Base-by-base conservation (phyloP, 2,888 invertebrate genomes). In the Drosophila tripunctata region DNA sequence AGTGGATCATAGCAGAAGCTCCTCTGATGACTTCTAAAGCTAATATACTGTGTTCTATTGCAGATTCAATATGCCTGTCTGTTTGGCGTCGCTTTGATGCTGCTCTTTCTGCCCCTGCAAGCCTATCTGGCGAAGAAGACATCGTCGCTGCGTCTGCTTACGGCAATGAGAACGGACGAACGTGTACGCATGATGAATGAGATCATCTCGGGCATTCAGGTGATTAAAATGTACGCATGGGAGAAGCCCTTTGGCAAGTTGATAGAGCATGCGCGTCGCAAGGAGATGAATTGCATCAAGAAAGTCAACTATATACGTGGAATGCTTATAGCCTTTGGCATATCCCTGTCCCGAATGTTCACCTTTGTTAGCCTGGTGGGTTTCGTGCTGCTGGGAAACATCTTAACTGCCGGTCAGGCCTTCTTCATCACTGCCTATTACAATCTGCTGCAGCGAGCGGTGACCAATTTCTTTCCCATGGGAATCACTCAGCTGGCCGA, bases 151-250 rank as follows among this genome's bases (percentile, higher is more conserved):
- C 93, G 96, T 22, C 89, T 96, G 70, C 93, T 94, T 84, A 97
- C 96, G 0, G 97, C 98, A 0, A 91, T 95, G 17, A 93, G 96
- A 64, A 97, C 97, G 0, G 98, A 98, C 91, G 96, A 97, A 89
- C 93, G 98, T 51, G 96, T 98, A 5, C 93, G 96, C 3, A 92
- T 97, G 36, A 98, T 98, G 95, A 97, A 96, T 88, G 98, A 98
- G 91, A 95, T 96, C 19, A 94, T 98, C 27, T 94, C 94, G 78
- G 97, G 97, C 1, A 96, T 97, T 88, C 94, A 97, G 92, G 97
- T 98, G 0, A 96, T 98, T 71, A 98, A 98, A 92, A 98, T 98
- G 97, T 98, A 97, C 88, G 96, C 97, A 0, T 98, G 98, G 96
- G 98, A 98, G 89, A 94, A 94, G 80, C 96, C 97, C 0, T 97